Evolutionary conservation across 2,888 invertebrate genomes (phyloP).

Genomic region (Trachelus troglodyta): DNA sequence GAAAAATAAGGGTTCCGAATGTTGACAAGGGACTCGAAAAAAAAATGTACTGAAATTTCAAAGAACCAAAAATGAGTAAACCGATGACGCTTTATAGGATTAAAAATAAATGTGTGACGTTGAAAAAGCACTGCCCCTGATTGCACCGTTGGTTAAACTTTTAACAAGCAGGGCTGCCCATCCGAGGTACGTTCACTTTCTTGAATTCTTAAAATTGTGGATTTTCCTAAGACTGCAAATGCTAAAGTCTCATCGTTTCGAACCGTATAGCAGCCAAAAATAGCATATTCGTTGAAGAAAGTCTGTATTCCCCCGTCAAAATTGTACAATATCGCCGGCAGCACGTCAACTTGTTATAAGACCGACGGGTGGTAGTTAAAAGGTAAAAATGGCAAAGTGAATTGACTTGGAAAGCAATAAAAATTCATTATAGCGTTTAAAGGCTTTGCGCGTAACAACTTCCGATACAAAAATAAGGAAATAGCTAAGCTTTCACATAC

Average conservation of each 20-base stretch:
- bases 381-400: too few species aligned
- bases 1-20: not conserved
- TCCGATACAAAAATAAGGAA: not conserved
- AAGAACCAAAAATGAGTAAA: not conserved
- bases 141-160: not conserved
- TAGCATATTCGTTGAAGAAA: too few species aligned
- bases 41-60: not conserved
- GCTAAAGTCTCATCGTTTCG: too few species aligned
- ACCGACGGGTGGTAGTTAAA: too few species aligned
- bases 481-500: not conserved
- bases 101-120: not conserved
- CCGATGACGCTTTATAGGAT: not conserved
- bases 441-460: not conserved
- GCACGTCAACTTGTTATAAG: too few species aligned
- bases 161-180: too few species aligned
- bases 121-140: not conserved
- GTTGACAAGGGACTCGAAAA: not conserved
- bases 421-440: not conserved
- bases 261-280: too few species aligned
- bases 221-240: too few species aligned
- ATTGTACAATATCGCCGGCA: too few species aligned
- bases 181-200: too few species aligned
- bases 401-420: not conserved
- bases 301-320: too few species aligned
- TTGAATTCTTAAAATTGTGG: too few species aligned